Evolutionary conservation across 92 coral and sea anemone genomes (phyloP), one percentile per base, ranked within the genome.

Genomic region (Pocillopora meandrina): DNA sequence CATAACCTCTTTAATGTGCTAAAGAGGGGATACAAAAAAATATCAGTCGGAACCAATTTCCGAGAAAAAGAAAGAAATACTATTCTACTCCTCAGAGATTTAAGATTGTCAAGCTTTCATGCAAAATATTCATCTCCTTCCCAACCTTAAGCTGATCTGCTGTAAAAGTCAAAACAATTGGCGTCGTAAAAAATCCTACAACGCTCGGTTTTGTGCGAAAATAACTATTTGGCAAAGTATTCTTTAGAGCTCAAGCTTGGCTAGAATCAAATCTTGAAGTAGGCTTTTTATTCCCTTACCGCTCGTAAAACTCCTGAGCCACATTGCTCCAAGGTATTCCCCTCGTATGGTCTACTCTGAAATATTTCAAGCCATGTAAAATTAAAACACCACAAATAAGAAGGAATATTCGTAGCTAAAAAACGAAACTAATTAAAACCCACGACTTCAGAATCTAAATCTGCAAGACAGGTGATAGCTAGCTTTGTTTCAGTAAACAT

Each of bases 241-340:
- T 15, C 77, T 23, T 72, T 72, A 2, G 21, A 66, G 71, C 36
- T 72, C 14, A 59, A 56, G 12, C 77, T 23, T 56, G 31, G 42
- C 23, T 26, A 42, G 58, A 56, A 21, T 4, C 17, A 36, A 14
- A 18, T 33, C 10, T 10, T 34, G 62, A 64, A 33, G 61, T 18
- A 21, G 10, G n/a, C 6, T 18, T 9, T 1, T 36, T 15, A 1
- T n/a, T 8, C 5, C 89, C 97, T 87, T 85, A 96, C 99, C 80
- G 94, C 95, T 31, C 92, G 87, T 56, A 96, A 81, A 8, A 96
- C 89, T n/a, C 94, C 93, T 31, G 92, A 89, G 23, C 99, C 99
- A 36, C 90, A 92, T 56, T 78, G 85, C 61, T 96, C 99, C 60
- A 95, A 71, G 17, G 92, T 84, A 49, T 92, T 89, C 2, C 96